Base-by-base conservation (phyloP, 92 coral and sea anemone species). In the Epizoanthus rinbou region DNA sequence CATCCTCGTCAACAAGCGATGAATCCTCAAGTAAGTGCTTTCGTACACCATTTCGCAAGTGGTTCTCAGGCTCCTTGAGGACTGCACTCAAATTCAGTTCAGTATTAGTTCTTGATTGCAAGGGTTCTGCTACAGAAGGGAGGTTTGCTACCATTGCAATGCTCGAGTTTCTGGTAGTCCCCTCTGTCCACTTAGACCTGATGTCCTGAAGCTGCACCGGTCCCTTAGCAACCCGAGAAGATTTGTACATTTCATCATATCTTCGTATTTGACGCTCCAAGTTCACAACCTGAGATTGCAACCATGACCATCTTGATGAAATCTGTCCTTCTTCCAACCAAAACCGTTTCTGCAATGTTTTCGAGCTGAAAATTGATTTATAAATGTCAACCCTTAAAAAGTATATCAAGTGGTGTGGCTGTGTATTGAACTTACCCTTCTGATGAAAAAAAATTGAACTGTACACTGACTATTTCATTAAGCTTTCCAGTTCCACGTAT, bases 281-380 rank as follows among this genome's bases (percentile, higher is more conserved):
- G 85, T 97, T 94, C 31, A 97, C 90, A 83, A 97, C 91, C 74
- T 97, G 98, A 0, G 99, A 97, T 80, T 94, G 98, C 16, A 97
- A 89, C 99, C 99, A 97, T 3, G 99, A 89, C 99, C 99, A 97
- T 21, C 86, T 92, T 25, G 99, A 97, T 6, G 99, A 89, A 31
- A 97, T 92, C 18, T 88, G 89, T 5, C 99, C 97, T 71, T 91
- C 92, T 72, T 97, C 99, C 78, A 87, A 50, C 56, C 82, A 86
- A 82, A 73, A 93, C 83, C 92, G 91, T 78, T 83, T 86, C 75
- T 92, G 81, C 69, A 87, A 79, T 9, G 79, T 65, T 76, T 87
- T 87, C 3, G 93, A 86, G 67, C 98, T 95, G 79, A 50, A 64
- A 80, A 62, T 78, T 35, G 50, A 41, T 11, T 60, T 11, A 18